Evolutionary conservation across 2,113 vertebrate genomes (phyloP).

Genomic region (Symphodus melops): DNA sequence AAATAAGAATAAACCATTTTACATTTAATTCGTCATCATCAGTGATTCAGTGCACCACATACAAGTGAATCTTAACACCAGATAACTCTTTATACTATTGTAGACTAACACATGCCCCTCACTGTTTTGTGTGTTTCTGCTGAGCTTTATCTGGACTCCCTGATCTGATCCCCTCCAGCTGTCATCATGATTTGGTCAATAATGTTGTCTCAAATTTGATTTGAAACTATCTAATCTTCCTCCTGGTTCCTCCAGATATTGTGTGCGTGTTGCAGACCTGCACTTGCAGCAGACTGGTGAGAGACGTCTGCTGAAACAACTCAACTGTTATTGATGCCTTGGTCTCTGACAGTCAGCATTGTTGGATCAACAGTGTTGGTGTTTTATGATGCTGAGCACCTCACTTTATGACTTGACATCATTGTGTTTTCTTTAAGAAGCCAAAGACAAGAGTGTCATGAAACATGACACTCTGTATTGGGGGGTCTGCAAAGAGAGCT

Average conservation of each 20-base stretch:
- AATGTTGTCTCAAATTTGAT: background rate
- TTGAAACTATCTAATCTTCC: background rate
- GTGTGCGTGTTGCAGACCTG: background rate
- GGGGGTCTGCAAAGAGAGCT: background rate
- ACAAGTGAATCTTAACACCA: no score
- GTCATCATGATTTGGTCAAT: background rate
- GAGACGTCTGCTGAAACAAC: background rate
- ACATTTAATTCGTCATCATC: no score
- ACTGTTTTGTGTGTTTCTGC: background rate
- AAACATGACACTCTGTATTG: background rate
- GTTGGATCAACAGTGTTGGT: background rate
- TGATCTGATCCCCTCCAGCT: background rate
- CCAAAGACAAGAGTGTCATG: background rate
- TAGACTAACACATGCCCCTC: no score
- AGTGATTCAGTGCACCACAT: no score
- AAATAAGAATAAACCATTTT: no score
- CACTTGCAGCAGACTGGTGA: slow-evolving; percentile 1
- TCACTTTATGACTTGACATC: background rate
- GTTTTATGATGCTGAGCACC: background rate
- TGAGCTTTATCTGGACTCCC: background rate
- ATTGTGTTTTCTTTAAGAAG: background rate
- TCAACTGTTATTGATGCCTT: background rate
- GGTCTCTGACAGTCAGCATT: background rate
- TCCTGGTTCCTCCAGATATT: background rate
- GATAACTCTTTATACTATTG: no score